Base-by-base conservation (phyloP, 1,140 invertebrate species). In the Orchesella cincta region DNA sequence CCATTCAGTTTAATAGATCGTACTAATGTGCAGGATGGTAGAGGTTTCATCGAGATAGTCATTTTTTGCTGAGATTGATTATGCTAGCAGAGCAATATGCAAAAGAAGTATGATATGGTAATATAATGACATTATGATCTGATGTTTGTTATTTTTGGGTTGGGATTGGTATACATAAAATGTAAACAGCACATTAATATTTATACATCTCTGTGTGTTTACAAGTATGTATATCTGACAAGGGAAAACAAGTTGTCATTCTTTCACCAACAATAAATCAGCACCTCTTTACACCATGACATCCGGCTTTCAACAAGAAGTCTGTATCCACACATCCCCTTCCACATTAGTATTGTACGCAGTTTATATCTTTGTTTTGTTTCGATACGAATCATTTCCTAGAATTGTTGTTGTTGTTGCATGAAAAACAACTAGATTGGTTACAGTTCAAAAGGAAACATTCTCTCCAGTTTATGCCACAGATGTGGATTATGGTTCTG, bases 181-280 rank as follows among this genome's bases (percentile, higher is more conserved):
- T n/a, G 18, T 8, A 46, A 5, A 46, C 5, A 46, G 18, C 18
- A 46, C 39, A 5, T 46, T 8, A 18, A 5, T 46, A 46, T 46
- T 8, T 46, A 18, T n/a, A 57, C 52, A n/a, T 26, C 23, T 57
- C 39, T 5, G 52, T 5, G 23, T 57, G 52, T 57, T 57, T 18
- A n/a, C 14, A 57, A 57, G 23, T 14, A 26, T 5, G 3, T 57
- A 57, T n/a, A 26, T 14, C 14, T 57, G 52, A 57, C 52, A 57
- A 46, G 67, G 26, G 28, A 75, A 78, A 78, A 76, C 77, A 78
- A 78, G 74, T 78, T 76, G 74, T 75, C 74, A 34, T 74, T 62
- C 28, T 64, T 73, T 52, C 35, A 35, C 54, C 29, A 57, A 75
- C 35, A 67, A 75, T 75, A 75, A 75, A 75, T 75, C 74, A 75